Evolutionary conservation across 2,888 invertebrate genomes (phyloP).

Genomic region (Drosophila ezoana): DNA sequence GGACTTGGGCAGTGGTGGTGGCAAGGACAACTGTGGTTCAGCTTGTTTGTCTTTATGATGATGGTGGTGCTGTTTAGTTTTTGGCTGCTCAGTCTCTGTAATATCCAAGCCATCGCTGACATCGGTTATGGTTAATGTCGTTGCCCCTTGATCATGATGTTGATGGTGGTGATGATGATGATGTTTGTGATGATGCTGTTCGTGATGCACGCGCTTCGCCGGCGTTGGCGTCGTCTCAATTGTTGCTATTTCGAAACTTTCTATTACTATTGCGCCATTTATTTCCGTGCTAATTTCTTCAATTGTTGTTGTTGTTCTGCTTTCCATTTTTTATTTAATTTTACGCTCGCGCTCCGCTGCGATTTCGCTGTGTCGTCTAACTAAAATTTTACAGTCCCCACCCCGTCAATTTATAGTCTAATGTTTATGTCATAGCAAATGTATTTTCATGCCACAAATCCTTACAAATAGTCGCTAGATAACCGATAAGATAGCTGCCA

Average conservation of each 20-base stretch:
- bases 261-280: conserved; percentile 41
- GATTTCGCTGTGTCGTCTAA: conserved; percentile 42
- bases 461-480: conserved; percentile 33
- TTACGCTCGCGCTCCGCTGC: conserved; percentile 10
- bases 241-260: conserved; percentile 38
- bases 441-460: conserved; percentile 70
- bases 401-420: conserved; percentile 59
- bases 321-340: conserved; percentile 17
- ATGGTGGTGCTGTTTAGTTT: conserved; percentile 35
- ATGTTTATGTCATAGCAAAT: conserved; percentile 72
- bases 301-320: conserved; percentile 46
- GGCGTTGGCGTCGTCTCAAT: conserved; percentile 34
- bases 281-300: conserved; percentile 54
- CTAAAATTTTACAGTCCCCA: conserved; percentile 44
- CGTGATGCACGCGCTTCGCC: conserved; percentile 34
- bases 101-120: conserved; percentile 33
- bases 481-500: conserved; percentile 62
- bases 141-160: conserved; percentile 24
- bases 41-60: conserved; percentile 31
- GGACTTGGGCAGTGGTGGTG: conserved; percentile 60
- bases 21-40: conserved; percentile 41
- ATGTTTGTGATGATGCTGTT: conserved; percentile 38
- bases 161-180: conserved; percentile 40
- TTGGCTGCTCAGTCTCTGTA: conserved; percentile 26
- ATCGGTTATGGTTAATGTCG: conserved; percentile 40